Evolutionary conservation across 2,797 vertebrate genomes (phyloP), one percentile per base, ranked within the genome.

Genomic region (Sebastes vulpes): DNA sequence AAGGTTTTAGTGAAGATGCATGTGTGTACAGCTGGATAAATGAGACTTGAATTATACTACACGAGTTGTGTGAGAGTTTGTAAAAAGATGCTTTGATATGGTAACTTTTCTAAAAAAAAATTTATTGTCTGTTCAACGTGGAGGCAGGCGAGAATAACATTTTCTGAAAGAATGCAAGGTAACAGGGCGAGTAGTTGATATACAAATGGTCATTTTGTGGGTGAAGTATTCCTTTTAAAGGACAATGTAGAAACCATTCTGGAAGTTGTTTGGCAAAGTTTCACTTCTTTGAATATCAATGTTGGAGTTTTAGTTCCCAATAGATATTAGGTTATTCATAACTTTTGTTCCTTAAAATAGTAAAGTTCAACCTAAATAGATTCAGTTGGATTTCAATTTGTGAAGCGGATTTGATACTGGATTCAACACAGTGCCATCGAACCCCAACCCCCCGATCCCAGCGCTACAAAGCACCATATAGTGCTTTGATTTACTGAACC

Each of bases 401-500:
- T 29, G 14, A 16, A 38, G 38, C 2, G 1, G 52, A 56, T 74
- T 75, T 78, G 14, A 60, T 12, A 9, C 9, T 10, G 29, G 10
- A 77, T 66, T 78, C 25, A 25, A 4, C 5, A 0, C 14, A 35
- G 59, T 12, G 28, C 57, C 20, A 5, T 61, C 10, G 12, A 75
- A 65, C 26, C 46, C 14, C 10, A 31, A 9, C 68, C 23, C 50
- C 50, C 18, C 4, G 9, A 25, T 52, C 9, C n/a, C 38, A 65
- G 78, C 38, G 61, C 73, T 75, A 7, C 67, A 6, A 35, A 68
- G 64, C 66, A 16, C 69, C 72, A 32, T 35, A 28, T 52, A 65
- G 65, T 74, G 65, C 61, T 72, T 72, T 84, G 77, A 78, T 81
- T 74, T 75, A 83, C 80, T 81, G 81, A 58, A 75, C 53, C 79